Base-by-base conservation (phyloP, 2,888 invertebrate genomes). In the Scotopteryx bipunctaria region DNA sequence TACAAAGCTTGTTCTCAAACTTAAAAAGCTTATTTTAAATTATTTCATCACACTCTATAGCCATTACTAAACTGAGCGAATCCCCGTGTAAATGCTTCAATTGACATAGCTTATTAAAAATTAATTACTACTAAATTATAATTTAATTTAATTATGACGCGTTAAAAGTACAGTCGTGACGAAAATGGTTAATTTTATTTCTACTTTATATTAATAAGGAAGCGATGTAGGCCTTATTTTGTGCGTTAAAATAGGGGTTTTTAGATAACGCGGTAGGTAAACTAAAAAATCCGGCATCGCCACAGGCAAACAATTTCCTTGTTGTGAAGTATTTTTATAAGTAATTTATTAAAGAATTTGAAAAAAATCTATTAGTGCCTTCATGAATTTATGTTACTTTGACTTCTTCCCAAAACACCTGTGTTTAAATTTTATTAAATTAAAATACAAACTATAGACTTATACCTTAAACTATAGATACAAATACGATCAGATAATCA, bases 61-160 rank as follows among this genome's bases (percentile, higher is more conserved):
- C 60, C 45, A 57, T 58, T 55, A 53, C 46, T 54, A 60, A 60
- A 72, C 68, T 71, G 67, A 69, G n/a, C 62, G 15, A n/a, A 15
- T 66, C 61, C 61, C 63, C 49, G 64, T 73, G 69, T 75, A 74
- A 70, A 76, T 75, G 71, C 73, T 69, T 77, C 78, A 86, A 84
- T 86, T 87, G 87, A 87, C 86, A 80, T 80, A 74, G 77, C 81
- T 84, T 82, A 76, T 47, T 53, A 73, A 76, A 78, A n/a, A 81
- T 79, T 83, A 82, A 82, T 82, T 43, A 55, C 41, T 47, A 53
- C 36, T 54, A 55, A 81, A 77, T 79, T 73, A 68, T 76, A 79
- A 73, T 76, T 81, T 78, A 66, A 71, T 69, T 69, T 69, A 71
- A 69, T 70, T 69, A 32, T 59, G 59, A 61, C 68, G 67, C 70